Percentiles rank a stretch among this genome's conserved stretches.
Evolutionary conservation across 2,797 vertebrate species (phyloP).

Genomic region (Acanthopagrus latus): DNA sequence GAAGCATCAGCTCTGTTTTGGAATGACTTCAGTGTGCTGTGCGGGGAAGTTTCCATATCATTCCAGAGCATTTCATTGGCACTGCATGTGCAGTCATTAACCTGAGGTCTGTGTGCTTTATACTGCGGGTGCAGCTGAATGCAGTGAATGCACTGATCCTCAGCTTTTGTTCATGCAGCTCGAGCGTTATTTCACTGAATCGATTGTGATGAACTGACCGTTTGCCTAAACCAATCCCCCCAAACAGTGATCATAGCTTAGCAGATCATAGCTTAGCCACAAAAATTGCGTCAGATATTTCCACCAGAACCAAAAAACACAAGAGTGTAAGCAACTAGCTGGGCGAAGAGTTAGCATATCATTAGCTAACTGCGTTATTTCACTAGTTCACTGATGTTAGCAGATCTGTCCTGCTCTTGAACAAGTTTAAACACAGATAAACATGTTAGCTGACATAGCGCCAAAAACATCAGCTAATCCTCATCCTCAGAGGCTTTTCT

Average conservation of each 20-base stretch:
- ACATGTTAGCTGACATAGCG: background rate
- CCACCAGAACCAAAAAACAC: no score
- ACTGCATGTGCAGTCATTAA: conserved; percentile 23
- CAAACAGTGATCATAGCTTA: no score
- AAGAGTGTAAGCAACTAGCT: background rate
- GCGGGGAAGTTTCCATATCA: conserved; percentile 25
- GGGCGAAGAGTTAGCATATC: background rate
- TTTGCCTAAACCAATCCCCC: background rate
- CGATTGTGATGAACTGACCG: background rate
- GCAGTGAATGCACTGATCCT: background rate
- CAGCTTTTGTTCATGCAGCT: conserved; percentile 16
- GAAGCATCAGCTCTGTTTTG: conserved; percentile 15
- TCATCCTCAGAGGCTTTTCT: background rate
- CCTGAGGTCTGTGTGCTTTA: conserved; percentile 7
- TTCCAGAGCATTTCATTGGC: conserved; percentile 29
- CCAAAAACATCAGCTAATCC: background rate
- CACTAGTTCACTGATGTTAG: background rate
- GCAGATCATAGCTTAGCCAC: no score
- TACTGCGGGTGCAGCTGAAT: conserved; percentile 8
- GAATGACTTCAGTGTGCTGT: conserved; percentile 28
- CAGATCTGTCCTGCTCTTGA: background rate
- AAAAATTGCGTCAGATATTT: no score
- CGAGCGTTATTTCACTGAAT: background rate
- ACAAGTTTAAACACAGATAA: background rate
- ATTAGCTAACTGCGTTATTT: background rate